These are phyloP conservation scores for Dendrolimus punctatus DNA, from an alignment of 1,140 invertebrate genomes.

Conservation along the genomic window DNA sequence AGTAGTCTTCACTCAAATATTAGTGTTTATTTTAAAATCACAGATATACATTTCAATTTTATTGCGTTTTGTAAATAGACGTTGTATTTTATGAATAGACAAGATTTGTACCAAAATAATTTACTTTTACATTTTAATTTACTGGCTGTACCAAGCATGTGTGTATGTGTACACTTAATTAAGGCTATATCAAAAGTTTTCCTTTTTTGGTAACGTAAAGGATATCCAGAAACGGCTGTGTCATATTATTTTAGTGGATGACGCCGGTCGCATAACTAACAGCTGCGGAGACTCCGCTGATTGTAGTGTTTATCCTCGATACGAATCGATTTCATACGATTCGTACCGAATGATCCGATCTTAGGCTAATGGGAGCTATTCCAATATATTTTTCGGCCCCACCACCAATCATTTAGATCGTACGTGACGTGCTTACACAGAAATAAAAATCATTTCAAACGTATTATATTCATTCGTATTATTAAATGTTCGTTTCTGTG, in stretches of 20 bases:
- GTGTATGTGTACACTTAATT: constrained; percentile 31
- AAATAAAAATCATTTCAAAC: constrained; percentile 64
- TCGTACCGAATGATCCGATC: constrained; percentile 59
- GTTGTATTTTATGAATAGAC: no score
- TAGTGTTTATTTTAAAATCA: no score
- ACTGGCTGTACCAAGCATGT: no score
- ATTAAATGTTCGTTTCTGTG: constrained; percentile 66
- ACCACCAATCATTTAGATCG: constrained; percentile 54
- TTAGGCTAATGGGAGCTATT: constrained; percentile 63
- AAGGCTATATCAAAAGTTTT: constrained; percentile 49
- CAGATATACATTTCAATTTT: no score
- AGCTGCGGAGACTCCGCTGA: constrained; percentile 55
- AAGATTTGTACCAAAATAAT: no score
- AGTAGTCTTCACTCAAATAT: no score
- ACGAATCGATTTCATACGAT: constrained; percentile 67
- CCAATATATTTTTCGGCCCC: constrained; percentile 54
- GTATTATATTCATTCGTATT: constrained; percentile 61
- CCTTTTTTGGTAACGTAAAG: constrained; percentile 36
- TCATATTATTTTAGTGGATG: constrained; percentile 70
- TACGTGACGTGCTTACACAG: constrained; percentile 65
- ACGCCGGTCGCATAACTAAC: constrained; percentile 60
- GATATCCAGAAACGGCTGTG: constrained; percentile 61
- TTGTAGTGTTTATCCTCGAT: constrained; percentile 67
- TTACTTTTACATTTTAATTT: no score
- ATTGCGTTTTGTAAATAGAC: no score